These are phyloP conservation scores for Myotis yumanensis DNA, from an alignment of 2,113 vertebrate genomes.

Conservation along the genomic window DNA sequence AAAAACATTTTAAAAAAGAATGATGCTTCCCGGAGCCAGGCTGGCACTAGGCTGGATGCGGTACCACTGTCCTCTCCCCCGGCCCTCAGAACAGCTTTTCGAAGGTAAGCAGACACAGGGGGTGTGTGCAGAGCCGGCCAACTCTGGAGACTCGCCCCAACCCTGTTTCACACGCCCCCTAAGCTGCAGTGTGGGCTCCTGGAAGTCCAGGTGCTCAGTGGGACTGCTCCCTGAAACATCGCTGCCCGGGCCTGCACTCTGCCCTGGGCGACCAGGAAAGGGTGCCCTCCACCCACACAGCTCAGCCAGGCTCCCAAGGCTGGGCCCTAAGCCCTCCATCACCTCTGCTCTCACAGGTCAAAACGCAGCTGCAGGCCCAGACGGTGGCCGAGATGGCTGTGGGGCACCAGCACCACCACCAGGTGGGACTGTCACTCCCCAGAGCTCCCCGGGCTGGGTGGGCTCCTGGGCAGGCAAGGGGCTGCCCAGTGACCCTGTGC, in stretches of 20 bases:
- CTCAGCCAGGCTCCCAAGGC: neutral
- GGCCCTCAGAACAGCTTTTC: neutral
- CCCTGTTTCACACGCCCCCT: fast-evolving
- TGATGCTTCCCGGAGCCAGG: neutral
- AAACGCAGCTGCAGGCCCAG: conserved; percentile 96
- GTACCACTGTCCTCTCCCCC: fast-evolving
- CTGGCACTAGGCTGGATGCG: fast-evolving
- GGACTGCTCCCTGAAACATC: neutral
- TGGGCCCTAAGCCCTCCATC: neutral
- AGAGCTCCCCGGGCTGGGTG: neutral
- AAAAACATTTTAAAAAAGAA: neutral
- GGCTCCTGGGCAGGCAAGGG: neutral
- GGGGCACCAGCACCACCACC: conserved; percentile 95
- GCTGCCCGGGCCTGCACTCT: neutral
- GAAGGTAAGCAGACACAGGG: neutral
- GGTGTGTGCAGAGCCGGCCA: neutral
- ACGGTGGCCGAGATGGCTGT: conserved; percentile 87
- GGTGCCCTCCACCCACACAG: neutral
- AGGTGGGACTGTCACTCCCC: conserved; percentile 81
- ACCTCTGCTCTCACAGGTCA: conserved; percentile 85
- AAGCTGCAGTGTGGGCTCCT: neutral
- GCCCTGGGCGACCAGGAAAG: neutral
- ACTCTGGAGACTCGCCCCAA: neutral
- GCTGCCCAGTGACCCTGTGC: neutral
- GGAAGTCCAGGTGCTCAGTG: neutral